phyloP scores from a whole-genome alignment of 2,797 vertebrate species.

The Holocentrus rufus region DNA sequence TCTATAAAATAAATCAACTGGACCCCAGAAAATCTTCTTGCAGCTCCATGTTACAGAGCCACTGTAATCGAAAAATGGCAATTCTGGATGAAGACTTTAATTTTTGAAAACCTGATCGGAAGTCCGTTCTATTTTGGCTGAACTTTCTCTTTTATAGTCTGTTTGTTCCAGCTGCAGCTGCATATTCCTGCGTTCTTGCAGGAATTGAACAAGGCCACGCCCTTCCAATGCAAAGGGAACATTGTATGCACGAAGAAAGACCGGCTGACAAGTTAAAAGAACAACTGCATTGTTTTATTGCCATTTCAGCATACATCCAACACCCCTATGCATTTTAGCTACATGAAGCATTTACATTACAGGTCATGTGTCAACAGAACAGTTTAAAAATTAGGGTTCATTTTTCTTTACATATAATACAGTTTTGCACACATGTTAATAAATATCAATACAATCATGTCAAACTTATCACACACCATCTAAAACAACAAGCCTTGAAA shows the following conservation, averaged over 20 bases:
- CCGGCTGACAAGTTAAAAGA: constrained; percentile 54
- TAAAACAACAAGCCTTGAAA: constrained; percentile 77
- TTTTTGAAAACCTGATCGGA: too few relatives aligned
- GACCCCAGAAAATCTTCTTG: too few relatives aligned
- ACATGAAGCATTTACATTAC: constrained; percentile 84
- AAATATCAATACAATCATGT: constrained; percentile 87
- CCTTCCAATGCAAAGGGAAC: too few relatives aligned
- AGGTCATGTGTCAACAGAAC: constrained; percentile 74
- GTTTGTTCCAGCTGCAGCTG: too few relatives aligned
- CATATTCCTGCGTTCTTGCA: too few relatives aligned
- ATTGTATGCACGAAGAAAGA: background rate
- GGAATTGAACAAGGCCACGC: too few relatives aligned
- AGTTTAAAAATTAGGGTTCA: constrained; percentile 85
- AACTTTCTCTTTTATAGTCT: too few relatives aligned
- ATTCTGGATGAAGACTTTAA: too few relatives aligned
- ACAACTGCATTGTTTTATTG: constrained; percentile 83
- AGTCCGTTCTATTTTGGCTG: too few relatives aligned
- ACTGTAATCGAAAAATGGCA: too few relatives aligned
- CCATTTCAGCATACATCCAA: constrained; percentile 81
- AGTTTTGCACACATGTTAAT: constrained; percentile 85
- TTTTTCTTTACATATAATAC: constrained; percentile 87
- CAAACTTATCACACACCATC: constrained; percentile 78
- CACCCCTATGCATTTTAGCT: constrained; percentile 80
- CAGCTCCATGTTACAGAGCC: too few relatives aligned
- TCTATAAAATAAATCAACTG: too few relatives aligned